Base-by-base conservation (phyloP, 2,888 invertebrate species). In the Sabellastarte sp. region DNA sequence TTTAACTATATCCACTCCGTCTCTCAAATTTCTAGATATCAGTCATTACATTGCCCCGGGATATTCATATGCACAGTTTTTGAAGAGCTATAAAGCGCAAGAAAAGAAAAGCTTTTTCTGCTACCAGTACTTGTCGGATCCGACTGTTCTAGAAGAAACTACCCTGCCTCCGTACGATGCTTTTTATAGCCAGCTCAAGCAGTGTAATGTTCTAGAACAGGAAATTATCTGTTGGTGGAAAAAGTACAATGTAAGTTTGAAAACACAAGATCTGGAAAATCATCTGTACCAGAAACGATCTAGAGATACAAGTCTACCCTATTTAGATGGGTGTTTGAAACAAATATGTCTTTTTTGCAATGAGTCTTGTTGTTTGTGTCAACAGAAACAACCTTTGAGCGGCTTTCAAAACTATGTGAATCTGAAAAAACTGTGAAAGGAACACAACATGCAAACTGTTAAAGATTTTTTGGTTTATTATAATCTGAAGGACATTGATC, bases 381-480 rank as follows among this genome's bases (percentile, higher is more conserved):
- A n/a, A n/a, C n/a, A n/a, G n/a, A n/a, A n/a, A n/a, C n/a, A n/a
- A n/a, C n/a, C n/a, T 41, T 10, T 10, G 41, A 5, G 15, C 20
- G 41, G 41, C 10, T 10, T 15, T 10, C 41, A 41, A 41, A 41
- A 41, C 41, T 41, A 41, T 41, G 41, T 15, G 5, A 15, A 20
- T 10, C 20, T 41, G 15, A 41, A 41, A 41, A 20, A 41, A 41
- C 10, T 73, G 1, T 73, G 73, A 71, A 41, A 52, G 5, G 51
- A 68, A 24, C 33, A 61, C 20, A 15, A 60, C 2, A 72, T 72
- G 71, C 57, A 26, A 0, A 68, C 65, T 0, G 65, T 72, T 52
- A 24, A 53, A 24, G 72, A 74, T 41, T 74, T 72, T 59, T 63
- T 74, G 1, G 59, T 58, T 2, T 74, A 70, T 67, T 72, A 73